Evolutionary conservation across 2,113 vertebrate genomes (phyloP), one percentile per base, ranked within the genome.

Genomic region (Odocoileus hemionus): DNA sequence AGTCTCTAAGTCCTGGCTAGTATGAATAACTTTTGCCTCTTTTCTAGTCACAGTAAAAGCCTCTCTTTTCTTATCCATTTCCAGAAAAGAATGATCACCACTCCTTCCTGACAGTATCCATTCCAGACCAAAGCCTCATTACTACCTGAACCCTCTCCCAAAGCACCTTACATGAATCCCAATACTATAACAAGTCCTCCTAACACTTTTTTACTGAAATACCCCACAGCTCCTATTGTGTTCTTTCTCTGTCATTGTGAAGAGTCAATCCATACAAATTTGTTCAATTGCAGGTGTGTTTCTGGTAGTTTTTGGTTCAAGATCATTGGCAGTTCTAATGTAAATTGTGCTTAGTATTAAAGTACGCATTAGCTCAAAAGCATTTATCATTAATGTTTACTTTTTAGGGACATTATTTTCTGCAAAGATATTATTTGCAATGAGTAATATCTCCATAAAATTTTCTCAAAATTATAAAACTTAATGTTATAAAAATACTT

Each of bases 381-480:
- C 14, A 55, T 33, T 96, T 45, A 60, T 85, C 10, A 87, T 28
- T 47, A n/a, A 39, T 64, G 2, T 9, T 64, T 58, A 67, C 1
- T 91, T 57, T 82, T 70, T 58, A 67, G 76, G 30, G 16, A 28
- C 3, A 7, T 87, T 82, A 94, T 94, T 96, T 89, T 30, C 50
- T 39, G 43, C 2, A 1, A 93, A 91, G 1, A 58, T 82, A 82
- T 30, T 93, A 45, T 1, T 86, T 36, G 0, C 2, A 86, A 39
- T 86, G 70, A 84, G 16, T 78, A 57, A 67, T 36, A 61, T 13
- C 14, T 70, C 25, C 28, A 79, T 33, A 67, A 45, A 58, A 25
- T 79, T 90, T 96, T 91, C 45, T 83, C 74, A 89, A 83, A 55
- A 74, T 87, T 91, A 89, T 8, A 45, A 74, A 84, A 89, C 15